Conservation (phyloP, 1,140 invertebrate species). For the Philopotamus ludificatus region DNA sequence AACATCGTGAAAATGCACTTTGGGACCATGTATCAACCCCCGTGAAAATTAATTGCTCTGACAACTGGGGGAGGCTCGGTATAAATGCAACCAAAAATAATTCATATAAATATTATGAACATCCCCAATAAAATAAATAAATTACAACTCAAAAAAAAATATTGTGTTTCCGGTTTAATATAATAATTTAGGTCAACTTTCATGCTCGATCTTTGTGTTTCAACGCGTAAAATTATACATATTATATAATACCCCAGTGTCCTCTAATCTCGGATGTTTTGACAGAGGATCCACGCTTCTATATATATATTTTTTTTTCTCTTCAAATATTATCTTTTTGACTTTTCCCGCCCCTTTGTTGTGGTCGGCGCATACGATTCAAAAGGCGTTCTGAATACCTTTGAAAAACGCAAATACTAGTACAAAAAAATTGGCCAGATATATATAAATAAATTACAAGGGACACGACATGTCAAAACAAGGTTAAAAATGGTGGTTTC, state of each 20-base stretch:
- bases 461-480: slow-evolving; percentile 27
- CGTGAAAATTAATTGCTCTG: slow-evolving; percentile 19
- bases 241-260: too few species aligned
- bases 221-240: too few species aligned
- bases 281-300: too few species aligned
- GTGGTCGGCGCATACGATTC: slow-evolving; percentile 16
- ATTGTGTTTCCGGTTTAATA: too few species aligned
- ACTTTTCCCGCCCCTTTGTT: slow-evolving; percentile 22
- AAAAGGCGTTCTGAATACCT: slow-evolving; percentile 10
- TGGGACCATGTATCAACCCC: background rate
- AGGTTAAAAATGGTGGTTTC: slow-evolving; percentile 26
- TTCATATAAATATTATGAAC: background rate
- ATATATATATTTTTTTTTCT: too few species aligned
- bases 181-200: too few species aligned
- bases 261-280: too few species aligned
- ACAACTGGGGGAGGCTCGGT: background rate
- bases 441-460: slow-evolving; percentile 26
- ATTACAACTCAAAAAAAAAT: too few species aligned
- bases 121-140: too few species aligned
- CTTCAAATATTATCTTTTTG: slow-evolving; percentile 14
- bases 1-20: slow-evolving; percentile 7
- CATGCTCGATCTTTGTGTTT: too few species aligned
- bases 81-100: background rate
- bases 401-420: background rate
- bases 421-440: slow-evolving; percentile 11